These are phyloP conservation scores for Gadus chalcogrammus DNA, from an alignment of 2,113 vertebrate genomes.

Conservation along the genomic window DNA sequence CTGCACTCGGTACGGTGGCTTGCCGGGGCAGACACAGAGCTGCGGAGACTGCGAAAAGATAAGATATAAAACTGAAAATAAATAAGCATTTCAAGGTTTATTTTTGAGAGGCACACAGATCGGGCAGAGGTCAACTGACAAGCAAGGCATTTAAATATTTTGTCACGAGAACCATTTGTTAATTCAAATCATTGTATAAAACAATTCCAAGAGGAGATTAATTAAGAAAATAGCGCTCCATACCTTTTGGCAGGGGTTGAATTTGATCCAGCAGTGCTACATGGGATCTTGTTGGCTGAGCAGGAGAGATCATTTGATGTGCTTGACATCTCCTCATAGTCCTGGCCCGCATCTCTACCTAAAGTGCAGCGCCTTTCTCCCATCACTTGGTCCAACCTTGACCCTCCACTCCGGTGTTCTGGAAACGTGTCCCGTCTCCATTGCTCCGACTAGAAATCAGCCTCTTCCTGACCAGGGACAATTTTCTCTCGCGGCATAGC, in stretches of 20 bases:
- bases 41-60: slow-evolving; percentile 5
- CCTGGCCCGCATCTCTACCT: slow-evolving; percentile 46
- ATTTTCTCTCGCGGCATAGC: slow-evolving; percentile 49
- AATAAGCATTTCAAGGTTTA: neutral
- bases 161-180: too few relatives aligned
- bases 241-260: slow-evolving; percentile 74
- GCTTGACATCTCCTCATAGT: slow-evolving; percentile 51
- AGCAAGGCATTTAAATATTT: too few relatives aligned
- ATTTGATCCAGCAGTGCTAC: slow-evolving; percentile 49
- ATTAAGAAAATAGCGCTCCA: neutral
- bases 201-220: too few relatives aligned
- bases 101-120: neutral
- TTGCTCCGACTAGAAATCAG: slow-evolving; percentile 10
- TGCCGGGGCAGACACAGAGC: slow-evolving; percentile 10
- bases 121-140: too few relatives aligned
- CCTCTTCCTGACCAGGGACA: slow-evolving; percentile 40
- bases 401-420: neutral
- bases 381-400: neutral
- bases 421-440: slow-evolving; percentile 17
- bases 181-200: too few relatives aligned
- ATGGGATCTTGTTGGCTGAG: slow-evolving; percentile 45
- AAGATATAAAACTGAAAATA: neutral
- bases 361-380: slow-evolving; percentile 18
- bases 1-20: slow-evolving; percentile 15
- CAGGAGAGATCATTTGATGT: slow-evolving; percentile 29